Conservation (phyloP, 1,140 invertebrate species). For the Temnothorax longispinosus region DNA sequence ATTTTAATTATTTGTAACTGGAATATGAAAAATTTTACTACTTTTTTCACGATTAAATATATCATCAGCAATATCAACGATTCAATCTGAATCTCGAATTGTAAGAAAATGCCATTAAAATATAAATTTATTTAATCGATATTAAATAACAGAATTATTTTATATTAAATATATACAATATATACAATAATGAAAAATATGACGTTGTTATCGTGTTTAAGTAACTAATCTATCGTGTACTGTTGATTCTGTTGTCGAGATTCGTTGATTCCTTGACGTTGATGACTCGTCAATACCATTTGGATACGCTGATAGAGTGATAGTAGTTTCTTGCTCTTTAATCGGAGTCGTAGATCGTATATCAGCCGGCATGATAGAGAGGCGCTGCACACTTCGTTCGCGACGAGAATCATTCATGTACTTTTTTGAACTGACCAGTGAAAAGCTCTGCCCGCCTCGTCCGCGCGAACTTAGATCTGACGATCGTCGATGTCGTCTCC, state of each 20-base stretch:
- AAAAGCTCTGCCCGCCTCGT: conserved; percentile 76
- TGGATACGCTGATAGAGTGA: conserved; percentile 70
- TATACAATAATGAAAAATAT: neutral
- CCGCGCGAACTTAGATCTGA: conserved; percentile 75
- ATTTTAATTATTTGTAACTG: neutral
- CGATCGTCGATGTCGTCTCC: conserved; percentile 64
- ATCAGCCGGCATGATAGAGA: conserved; percentile 63
- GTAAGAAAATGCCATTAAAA: neutral
- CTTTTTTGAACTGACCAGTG: conserved; percentile 76
- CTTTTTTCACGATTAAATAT: neutral
- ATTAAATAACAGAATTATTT: conserved; percentile 12
- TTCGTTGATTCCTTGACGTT: conserved; percentile 64
- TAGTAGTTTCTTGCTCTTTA: conserved; percentile 78
- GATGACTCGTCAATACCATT: conserved; percentile 74
- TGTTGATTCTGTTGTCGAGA: conserved; percentile 8
- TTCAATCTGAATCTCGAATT: neutral
- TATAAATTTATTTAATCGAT: neutral
- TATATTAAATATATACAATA: neutral
- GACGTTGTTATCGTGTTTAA: neutral
- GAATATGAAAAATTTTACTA: neutral
- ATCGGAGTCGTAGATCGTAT: conserved; percentile 38
- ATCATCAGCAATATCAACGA: neutral
- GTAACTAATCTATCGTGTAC: conserved; percentile 9
- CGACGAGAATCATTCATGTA: conserved; percentile 74
- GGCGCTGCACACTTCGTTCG: conserved; percentile 73